Conservation (phyloP, 1,140 invertebrate species). For the Plodia interpunctella region DNA sequence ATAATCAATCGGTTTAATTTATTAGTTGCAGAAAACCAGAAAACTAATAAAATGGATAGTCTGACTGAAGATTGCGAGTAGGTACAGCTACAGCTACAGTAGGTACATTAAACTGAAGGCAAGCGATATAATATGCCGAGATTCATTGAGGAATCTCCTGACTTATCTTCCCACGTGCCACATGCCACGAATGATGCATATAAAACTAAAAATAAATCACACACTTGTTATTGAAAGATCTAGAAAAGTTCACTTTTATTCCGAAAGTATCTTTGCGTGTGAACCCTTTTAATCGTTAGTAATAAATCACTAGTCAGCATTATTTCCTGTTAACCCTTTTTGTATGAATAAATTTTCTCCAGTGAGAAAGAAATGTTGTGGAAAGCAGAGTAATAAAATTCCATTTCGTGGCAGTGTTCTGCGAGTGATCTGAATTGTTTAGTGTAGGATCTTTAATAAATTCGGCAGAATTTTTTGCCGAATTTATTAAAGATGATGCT, state of each 20-base stretch:
- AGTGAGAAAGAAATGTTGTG: background rate
- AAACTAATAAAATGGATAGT: too few relatives aligned
- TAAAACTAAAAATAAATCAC: constrained; percentile 2
- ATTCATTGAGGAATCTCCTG: background rate
- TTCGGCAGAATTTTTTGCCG: too few relatives aligned
- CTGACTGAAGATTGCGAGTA: too few relatives aligned
- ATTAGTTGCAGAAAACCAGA: too few relatives aligned
- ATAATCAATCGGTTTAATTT: too few relatives aligned
- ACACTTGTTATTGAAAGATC: background rate
- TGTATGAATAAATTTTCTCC: background rate
- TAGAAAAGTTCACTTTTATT: background rate
- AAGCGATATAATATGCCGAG: background rate
- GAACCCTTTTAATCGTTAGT: constrained; percentile 3
- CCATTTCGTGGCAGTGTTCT: too few relatives aligned
- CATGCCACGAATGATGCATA: background rate
- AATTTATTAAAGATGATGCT: too few relatives aligned
- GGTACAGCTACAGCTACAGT: background rate
- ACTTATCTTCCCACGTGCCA: background rate
- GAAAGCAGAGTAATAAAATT: background rate
- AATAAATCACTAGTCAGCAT: constrained; percentile 6
- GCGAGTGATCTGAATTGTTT: too few relatives aligned
- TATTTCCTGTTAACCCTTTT: constrained; percentile 5
- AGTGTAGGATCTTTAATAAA: too few relatives aligned
- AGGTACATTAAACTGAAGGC: background rate
- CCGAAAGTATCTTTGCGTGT: background rate